Evolutionary conservation across 1,140 invertebrate species (phyloP), one percentile per base, ranked within the genome.

Genomic region (Augochlora pura): DNA sequence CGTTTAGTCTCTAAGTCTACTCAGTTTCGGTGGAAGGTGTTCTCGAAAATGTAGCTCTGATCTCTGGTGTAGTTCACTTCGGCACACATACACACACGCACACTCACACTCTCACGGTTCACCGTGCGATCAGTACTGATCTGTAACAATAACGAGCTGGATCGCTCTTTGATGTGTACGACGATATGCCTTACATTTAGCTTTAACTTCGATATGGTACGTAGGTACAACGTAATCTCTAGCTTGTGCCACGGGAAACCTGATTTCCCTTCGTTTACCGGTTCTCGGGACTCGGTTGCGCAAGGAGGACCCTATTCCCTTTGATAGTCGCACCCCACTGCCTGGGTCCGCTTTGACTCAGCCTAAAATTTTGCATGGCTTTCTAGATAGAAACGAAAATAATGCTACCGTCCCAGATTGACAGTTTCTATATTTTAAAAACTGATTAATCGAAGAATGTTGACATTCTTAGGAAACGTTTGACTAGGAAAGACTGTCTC

Each of bases 21-120:
- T 63, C 23, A 39, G 64, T 77, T 64, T 77, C 73, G 59, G 73
- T 80, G 65, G 54, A 80, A 77, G 71, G 63, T 79, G 77, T 74
- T 25, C 71, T 79, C 77, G 77, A 79, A 79, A 57, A 27, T 9
- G 25, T 27, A 46, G 14, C 27, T n/a, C 46, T 57, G 38, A 54
- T 25, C 12, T 18, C 39, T 8, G 21, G 54, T 27, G 38, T 23
- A 4, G 38, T 57, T 54, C 42, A 71, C 52, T 54, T 38, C n/a
- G 38, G 23, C 38, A 18, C 60, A 23, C 60, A 65, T 46, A 18
- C 25, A 32, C 32, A 4, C 32, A 32, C 32, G 4, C 32, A 32
- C 32, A 32, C 46, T 72, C 32, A 32, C 32, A 32, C 32, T 2
- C 46, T 72, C 12, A 39, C n/a, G n/a, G n/a, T 71, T 54, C 4